Conservation (phyloP, 2,888 invertebrate genomes). For the Podotricha telesiphe region DNA sequence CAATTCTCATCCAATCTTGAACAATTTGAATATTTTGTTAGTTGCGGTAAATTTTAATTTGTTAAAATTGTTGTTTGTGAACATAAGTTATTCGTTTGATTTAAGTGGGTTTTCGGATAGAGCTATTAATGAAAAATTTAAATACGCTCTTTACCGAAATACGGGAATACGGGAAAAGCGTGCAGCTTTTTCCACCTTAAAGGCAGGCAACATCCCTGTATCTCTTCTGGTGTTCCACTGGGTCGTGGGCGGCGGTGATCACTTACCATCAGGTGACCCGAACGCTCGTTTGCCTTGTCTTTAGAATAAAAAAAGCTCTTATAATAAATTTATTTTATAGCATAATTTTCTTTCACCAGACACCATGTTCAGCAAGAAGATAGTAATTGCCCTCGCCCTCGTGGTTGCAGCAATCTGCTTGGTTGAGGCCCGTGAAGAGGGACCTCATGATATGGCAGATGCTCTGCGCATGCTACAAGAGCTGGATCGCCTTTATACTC, state of each 20-base stretch:
- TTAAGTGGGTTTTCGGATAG: no score
- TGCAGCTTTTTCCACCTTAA: no score
- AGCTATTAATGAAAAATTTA: not conserved
- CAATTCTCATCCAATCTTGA: not conserved
- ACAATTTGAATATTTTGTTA: conserved; percentile 9
- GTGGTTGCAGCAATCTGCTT: conserved; percentile 67
- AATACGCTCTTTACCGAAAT: no score
- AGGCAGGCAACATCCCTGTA: no score
- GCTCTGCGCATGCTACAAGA: conserved; percentile 87
- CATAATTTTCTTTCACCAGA: conserved; percentile 32
- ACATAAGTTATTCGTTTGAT: not conserved
- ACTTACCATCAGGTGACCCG: no score
- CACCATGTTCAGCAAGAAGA: conserved; percentile 75
- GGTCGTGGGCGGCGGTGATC: no score
- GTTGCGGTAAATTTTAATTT: conserved; percentile 6
- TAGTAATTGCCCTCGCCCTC: conserved; percentile 65
- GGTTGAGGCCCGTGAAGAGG: conserved; percentile 74
- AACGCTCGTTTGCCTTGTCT: no score
- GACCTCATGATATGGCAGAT: conserved; percentile 85
- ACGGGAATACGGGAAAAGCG: no score
- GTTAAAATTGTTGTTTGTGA: not conserved
- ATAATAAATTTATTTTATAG: not conserved
- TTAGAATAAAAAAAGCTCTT: no score
- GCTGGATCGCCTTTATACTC: conserved; percentile 86
- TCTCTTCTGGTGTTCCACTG: no score